Percentiles rank a stretch among this genome's conserved stretches.
phyloP scores from a whole-genome alignment of 2,797 vertebrate species.

The Muraenolepis orangiensis region DNA sequence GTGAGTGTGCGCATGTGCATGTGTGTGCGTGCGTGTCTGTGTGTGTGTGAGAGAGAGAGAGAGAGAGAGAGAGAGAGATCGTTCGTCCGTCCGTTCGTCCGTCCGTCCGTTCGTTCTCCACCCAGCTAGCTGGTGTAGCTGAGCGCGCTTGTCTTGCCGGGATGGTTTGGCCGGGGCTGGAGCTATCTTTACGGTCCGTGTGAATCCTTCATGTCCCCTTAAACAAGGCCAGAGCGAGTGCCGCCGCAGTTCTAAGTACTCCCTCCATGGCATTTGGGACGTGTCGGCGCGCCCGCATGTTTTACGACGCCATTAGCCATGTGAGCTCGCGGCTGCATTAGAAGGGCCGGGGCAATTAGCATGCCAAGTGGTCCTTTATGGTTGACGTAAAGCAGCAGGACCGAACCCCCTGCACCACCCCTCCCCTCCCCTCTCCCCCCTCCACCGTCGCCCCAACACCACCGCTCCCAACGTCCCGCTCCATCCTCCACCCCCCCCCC shows the following conservation, averaged over 20 bases:
- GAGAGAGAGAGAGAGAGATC: no score
- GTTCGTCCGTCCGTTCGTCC: no score
- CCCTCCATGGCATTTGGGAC: slow-evolving; percentile 69
- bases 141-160: slow-evolving; percentile 41
- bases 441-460: slow-evolving; percentile 38
- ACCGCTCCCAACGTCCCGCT: no score
- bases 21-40: no score
- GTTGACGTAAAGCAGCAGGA: slow-evolving; percentile 66
- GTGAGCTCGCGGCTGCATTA: slow-evolving; percentile 67
- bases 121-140: slow-evolving; percentile 36
- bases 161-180: slow-evolving; percentile 31
- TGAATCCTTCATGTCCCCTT: slow-evolving; percentile 67
- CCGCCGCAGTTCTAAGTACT: slow-evolving; percentile 68
- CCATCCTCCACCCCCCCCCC: slow-evolving; percentile 17
- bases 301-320: slow-evolving; percentile 78
- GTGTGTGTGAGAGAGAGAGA: no score
- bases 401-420: slow-evolving; percentile 59
- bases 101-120: no score
- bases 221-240: slow-evolving; percentile 67
- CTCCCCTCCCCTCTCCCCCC: slow-evolving; percentile 9
- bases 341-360: slow-evolving; percentile 75
- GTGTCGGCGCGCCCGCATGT: slow-evolving; percentile 66
- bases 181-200: slow-evolving; percentile 52
- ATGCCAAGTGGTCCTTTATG: slow-evolving; percentile 75
- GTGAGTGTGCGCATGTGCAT: no score